Conservation (phyloP, 2,888 invertebrate species). For the Nemurella pictetii region DNA sequence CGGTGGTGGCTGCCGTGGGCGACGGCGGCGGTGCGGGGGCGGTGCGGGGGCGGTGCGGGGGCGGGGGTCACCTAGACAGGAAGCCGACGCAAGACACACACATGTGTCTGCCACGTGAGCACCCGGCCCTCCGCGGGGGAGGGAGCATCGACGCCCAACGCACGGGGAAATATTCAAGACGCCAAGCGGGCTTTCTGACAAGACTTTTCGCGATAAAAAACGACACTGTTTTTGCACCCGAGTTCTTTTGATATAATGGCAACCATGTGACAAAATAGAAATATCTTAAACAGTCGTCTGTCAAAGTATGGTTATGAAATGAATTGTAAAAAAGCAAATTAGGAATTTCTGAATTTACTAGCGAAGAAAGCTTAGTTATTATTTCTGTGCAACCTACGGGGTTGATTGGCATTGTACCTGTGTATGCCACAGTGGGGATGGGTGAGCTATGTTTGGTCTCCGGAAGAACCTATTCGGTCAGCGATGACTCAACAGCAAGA, state of each 20-base stretch:
- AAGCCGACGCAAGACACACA: conserved; percentile 1
- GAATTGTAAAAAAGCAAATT: too few relatives aligned
- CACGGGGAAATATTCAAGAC: neutral
- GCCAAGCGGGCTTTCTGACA: neutral
- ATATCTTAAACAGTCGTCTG: neutral
- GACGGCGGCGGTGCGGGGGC: neutral
- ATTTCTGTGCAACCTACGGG: too few relatives aligned
- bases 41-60: conserved; percentile 6
- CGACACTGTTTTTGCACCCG: neutral
- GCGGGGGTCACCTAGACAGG: conserved; percentile 9
- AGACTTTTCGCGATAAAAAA: neutral
- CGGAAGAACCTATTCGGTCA: too few relatives aligned
- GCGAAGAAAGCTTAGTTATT: too few relatives aligned
- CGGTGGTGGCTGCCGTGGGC: too few relatives aligned
- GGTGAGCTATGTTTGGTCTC: too few relatives aligned
- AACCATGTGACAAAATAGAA: neutral
- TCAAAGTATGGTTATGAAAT: neutral
- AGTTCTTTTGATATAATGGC: neutral
- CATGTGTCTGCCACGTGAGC: conserved; percentile 22
- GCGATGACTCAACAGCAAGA: neutral
- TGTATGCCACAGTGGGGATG: too few relatives aligned
- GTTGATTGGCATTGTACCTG: too few relatives aligned
- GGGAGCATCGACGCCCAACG: neutral
- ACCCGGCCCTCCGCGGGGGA: neutral
- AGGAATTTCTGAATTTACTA: too few relatives aligned